Base-by-base conservation (phyloP, 2,888 invertebrate genomes). In the Phengaris arion region DNA sequence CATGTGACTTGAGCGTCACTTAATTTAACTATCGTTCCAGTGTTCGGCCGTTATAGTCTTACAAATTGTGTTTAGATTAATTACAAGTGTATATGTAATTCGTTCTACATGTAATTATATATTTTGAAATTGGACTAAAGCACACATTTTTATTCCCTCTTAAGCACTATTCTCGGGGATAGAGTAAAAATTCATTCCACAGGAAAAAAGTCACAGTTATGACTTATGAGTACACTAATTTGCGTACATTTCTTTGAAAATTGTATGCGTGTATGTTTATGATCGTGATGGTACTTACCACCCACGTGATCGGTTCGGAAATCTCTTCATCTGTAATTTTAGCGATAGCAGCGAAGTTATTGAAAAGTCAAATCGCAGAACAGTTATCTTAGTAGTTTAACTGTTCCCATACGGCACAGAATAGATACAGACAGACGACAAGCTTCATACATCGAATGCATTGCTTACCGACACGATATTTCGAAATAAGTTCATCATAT, bases 361-460 rank as follows among this genome's bases (percentile, higher is more conserved):
- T 64, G 64, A 64, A 64, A 68, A 48, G 52, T 64, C 51, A 75
- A 80, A 82, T 64, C 64, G 12, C 13, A 12, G 80, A 83, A 84
- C 85, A 82, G 83, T 86, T 84, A 84, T 84, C 82, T 82, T 79
- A 64, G 64, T 64, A 64, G 35, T 35, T 12, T 52, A 2, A 64
- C 82, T 82, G 87, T 90, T 91, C 90, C 90, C 91, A 90, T 90
- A 89, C 85, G 82, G 83, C 80, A 85, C 82, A 82, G 81, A 84
- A 81, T 64, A 64, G 12, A 64, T 12, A 2, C 35, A 64, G 6
- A 13, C 64, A 64, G 35, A 64, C 10, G 64, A 35, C 5, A 2
- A 35, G 64, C 35, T 22, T 64, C 12, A 35, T 52, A 52, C 52
- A 52, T 12, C 10, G 4, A 52, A 10, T 10, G 8, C 2, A 6